Percentiles rank a stretch among this genome's conserved stretches.
These are phyloP conservation scores for Camptogramma bilineatum DNA, from an alignment of 2,888 invertebrate species.

Conservation along the genomic window DNA sequence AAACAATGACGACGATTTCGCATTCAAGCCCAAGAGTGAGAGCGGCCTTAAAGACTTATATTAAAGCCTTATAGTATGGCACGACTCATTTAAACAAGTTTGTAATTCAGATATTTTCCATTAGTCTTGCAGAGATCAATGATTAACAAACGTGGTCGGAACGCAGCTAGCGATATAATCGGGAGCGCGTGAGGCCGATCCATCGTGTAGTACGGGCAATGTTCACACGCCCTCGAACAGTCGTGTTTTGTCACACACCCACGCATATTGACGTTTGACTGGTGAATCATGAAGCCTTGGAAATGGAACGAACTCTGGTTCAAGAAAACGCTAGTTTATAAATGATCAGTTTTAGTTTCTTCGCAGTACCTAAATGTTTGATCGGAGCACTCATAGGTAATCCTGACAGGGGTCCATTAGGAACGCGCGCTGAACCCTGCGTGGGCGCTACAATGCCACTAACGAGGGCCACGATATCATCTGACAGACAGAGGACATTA, in stretches of 20 bases:
- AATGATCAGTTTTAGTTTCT: conserved; percentile 56
- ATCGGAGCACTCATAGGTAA: conserved; percentile 66
- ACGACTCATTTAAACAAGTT: conserved; percentile 30
- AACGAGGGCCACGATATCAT: conserved; percentile 77
- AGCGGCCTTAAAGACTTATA: conserved; percentile 50
- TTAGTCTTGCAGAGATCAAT: conserved; percentile 65
- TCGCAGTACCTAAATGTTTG: conserved; percentile 61
- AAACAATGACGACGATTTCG: conserved; percentile 73
- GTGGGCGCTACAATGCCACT: conserved; percentile 79
- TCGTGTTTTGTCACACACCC: conserved; percentile 67
- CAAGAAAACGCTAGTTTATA: conserved; percentile 46
- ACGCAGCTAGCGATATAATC: conserved; percentile 68
- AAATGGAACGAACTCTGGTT: conserved; percentile 38
- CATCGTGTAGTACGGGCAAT: conserved; percentile 51
- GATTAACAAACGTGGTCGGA: conserved; percentile 61
- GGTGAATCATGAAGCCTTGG: conserved; percentile 59
- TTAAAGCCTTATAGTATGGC: conserved; percentile 7
- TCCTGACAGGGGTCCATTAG: conserved; percentile 72
- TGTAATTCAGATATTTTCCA: conserved; percentile 54
- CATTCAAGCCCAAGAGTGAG: conserved; percentile 70
- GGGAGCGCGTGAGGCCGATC: conserved; percentile 72
- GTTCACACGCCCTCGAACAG: conserved; percentile 72
- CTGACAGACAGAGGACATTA: conserved; percentile 75
- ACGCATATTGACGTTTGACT: conserved; percentile 59
- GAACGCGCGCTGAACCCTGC: conserved; percentile 54